Conservation (phyloP, 2,113 vertebrate genomes). For the human region DNA sequence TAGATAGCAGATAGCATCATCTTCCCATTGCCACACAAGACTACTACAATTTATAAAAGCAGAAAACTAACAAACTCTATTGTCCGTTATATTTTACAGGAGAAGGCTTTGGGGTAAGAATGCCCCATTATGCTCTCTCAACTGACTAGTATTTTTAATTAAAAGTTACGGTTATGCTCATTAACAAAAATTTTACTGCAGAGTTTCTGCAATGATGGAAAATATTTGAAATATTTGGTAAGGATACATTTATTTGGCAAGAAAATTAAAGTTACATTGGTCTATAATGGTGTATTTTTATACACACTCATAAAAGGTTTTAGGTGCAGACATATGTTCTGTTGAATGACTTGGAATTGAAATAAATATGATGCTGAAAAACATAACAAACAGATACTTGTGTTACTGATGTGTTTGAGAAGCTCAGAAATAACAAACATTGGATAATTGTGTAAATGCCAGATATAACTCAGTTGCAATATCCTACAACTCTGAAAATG, state of each 20-base stretch:
- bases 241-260: not conserved
- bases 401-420: not conserved
- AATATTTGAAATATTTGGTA: conserved; percentile 32
- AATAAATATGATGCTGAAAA: not conserved
- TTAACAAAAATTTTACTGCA: not conserved
- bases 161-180: not conserved
- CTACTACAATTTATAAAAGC: not conserved
- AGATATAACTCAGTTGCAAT: not conserved
- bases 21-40: not conserved
- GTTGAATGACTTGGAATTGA: not conserved
- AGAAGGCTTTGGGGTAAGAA: not conserved
- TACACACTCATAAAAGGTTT: not conserved
- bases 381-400: not conserved
- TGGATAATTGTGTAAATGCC: not conserved
- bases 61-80: not conserved
- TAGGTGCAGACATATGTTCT: not conserved
- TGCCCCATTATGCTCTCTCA: not conserved
- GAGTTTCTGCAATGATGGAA: not conserved
- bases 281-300: not conserved
- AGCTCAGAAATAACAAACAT: not conserved
- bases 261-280: not conserved
- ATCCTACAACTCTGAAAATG: not conserved
- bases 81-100: not conserved
- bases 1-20: not conserved
- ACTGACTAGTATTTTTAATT: not conserved